Evolutionary conservation across 1,140 invertebrate species (phyloP), one percentile per base, ranked within the genome.

Genomic region (Capitella teleta): DNA sequence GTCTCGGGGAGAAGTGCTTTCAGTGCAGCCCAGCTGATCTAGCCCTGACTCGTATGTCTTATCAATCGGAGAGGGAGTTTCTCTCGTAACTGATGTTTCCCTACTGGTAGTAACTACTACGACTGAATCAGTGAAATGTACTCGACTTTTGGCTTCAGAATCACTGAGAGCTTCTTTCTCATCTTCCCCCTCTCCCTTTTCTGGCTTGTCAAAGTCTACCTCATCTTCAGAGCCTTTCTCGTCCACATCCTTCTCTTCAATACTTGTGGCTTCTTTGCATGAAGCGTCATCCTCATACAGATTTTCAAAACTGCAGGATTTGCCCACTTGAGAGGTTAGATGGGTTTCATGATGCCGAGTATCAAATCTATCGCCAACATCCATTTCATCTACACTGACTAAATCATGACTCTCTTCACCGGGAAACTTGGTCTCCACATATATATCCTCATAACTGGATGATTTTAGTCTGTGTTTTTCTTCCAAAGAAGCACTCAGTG

Each of bases 111-210:
- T 6, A 8, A 3, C 21, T 8, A 24, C 38, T 21, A 24, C 38
- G 0, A 21, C 38, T 40, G 19, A 19, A 21, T 40, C 38, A 19
- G 25, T 24, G 2, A 40, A 19, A 14, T 40, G 19, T 24, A 40
- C 25, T 40, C 38, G n/a, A 40, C 38, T 40, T 40, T 24, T 6
- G 38, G 38, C 14, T 21, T 18, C 21, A n/a, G 19, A 19, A n/a
- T 21, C 38, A 16, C 38, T 18, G 19, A 21, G 19, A 19, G 25
- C 21, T 24, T 54, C 28, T 54, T 54, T 56, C 53, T 67, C 38
- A 8, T 46, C 37, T 25, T 54, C 54, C 8, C 54, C 51, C 23
- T 16, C 52, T 5, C 55, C 56, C 21, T 46, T 49, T 3, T 54
- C 50, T 43, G 19, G 30, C n/a, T 26, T 21, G 25, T 40, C 38